These are phyloP conservation scores for Vipera latastei DNA, from an alignment of 2,797 vertebrate genomes.

Conservation along the genomic window DNA sequence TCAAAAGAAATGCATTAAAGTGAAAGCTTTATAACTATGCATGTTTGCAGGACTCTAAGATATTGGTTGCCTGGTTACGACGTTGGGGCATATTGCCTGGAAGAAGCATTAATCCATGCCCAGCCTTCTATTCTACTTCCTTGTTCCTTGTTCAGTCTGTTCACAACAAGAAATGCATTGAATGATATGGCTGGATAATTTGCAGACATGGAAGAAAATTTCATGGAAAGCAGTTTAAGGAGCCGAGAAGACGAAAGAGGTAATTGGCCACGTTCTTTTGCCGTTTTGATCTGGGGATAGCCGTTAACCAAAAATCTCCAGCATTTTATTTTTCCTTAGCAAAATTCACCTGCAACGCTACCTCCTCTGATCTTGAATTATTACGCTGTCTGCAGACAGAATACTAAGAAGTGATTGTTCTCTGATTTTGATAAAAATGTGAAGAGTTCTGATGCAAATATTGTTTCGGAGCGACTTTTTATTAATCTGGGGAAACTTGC, in stretches of 20 bases:
- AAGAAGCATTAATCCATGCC: conserved; percentile 28
- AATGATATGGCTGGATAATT: background rate
- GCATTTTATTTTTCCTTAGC: background rate
- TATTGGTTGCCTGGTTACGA: conserved; percentile 1
- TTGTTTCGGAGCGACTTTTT: background rate
- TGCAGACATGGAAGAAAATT: background rate
- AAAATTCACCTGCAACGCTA: background rate
- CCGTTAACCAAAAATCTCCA: background rate
- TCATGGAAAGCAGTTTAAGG: background rate
- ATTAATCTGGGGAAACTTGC: background rate
- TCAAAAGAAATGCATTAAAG: background rate
- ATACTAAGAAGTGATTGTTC: background rate
- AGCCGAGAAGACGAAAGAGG: background rate
- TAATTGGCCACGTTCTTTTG: background rate
- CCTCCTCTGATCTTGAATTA: background rate
- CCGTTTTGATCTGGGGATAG: background rate
- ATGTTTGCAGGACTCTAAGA: background rate
- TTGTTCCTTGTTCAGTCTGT: conserved; percentile 27
- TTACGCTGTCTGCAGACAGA: background rate
- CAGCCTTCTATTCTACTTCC: conserved; percentile 6
- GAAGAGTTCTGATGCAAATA: background rate
- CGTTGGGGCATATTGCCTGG: background rate
- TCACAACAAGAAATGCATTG: background rate
- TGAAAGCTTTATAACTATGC: background rate
- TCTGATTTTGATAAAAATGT: background rate